These are phyloP conservation scores for Hipparchia sbordonii DNA, from an alignment of 2,888 invertebrate species.

Conservation along the genomic window DNA sequence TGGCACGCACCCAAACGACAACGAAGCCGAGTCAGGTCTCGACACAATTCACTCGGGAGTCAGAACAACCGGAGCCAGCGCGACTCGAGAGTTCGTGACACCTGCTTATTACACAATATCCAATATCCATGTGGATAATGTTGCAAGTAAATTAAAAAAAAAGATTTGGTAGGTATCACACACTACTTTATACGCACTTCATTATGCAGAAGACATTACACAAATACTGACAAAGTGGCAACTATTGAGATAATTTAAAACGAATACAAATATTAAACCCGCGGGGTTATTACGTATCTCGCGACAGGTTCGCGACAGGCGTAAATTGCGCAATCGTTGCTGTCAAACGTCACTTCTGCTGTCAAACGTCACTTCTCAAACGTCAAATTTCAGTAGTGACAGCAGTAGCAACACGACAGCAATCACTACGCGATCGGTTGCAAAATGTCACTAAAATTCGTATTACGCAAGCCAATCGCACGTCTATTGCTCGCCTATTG, in stretches of 20 bases:
- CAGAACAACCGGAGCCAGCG: slow-evolving; percentile 23
- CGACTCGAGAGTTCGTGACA: slow-evolving; percentile 33
- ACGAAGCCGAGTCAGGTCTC: slow-evolving; percentile 43
- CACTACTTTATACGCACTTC: slow-evolving; percentile 9
- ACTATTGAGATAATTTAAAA: slow-evolving; percentile 14
- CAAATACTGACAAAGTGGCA: neutral
- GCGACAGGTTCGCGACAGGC: too few species aligned
- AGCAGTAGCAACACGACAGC: too few species aligned
- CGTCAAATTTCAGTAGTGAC: too few species aligned
- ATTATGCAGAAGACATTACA: slow-evolving; percentile 8
- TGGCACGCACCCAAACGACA: slow-evolving; percentile 57
- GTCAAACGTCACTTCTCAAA: too few species aligned
- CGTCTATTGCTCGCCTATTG: too few species aligned
- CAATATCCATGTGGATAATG: neutral
- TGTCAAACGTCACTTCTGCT: too few species aligned
- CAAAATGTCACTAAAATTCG: too few species aligned
- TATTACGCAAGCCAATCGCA: too few species aligned
- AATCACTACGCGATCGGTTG: too few species aligned
- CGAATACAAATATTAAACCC: neutral
- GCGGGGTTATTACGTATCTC: too few species aligned
- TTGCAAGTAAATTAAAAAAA: neutral
- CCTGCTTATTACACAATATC: slow-evolving; percentile 36
- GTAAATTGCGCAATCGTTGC: too few species aligned
- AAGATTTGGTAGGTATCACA: neutral
- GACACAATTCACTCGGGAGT: slow-evolving; percentile 40